Base-by-base conservation (phyloP, 2,888 invertebrate species). In the Lacanobia oleracea region DNA sequence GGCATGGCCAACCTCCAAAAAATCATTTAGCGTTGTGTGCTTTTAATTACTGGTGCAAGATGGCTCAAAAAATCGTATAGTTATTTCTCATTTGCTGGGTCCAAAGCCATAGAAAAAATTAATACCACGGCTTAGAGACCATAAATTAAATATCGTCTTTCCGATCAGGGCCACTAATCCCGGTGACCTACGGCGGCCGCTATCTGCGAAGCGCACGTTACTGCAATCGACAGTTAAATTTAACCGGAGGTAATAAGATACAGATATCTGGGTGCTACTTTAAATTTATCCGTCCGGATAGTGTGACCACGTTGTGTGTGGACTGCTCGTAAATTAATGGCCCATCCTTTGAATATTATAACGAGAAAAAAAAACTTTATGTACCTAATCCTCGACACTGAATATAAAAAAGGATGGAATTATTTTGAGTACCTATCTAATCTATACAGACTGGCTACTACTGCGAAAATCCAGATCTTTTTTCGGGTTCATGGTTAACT, bases 221-320 rank as follows among this genome's bases (percentile, higher is more conserved):
- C 88, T 85, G 80, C 81, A 85, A 90, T 90, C 87, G 88, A 80
- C 87, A 80, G 87, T 88, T 88, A 88, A 87, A 88, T 86, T 87
- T 88, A 90, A 88, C 89, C 86, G 87, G 86, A 87, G 87, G 81
- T 69, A 83, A 83, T 81, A 82, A 84, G 91, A 91, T 92, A 92
- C 83, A 90, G 91, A 91, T 92, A 92, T 91, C 89, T 85, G 67
- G 73, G 79, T 84, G 88, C 88, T 91, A 88, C 87, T 88, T 88
- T 87, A 88, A 87, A 90, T 89, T 88, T 90, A 87, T 83, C 69
- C 74, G 9, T 76, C 84, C 83, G 79, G 83, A 84, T 81, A 51
- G 33, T 68, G 80, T 68, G 59, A 76, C 84, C 72, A 79, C 87
- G 23, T 56, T 63, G 37, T 61, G 78, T 87, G n/a, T 45, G 61